Evolutionary conservation across 2,797 vertebrate genomes (phyloP), one percentile per base, ranked within the genome.

Genomic region (Myripristis jacobus): DNA sequence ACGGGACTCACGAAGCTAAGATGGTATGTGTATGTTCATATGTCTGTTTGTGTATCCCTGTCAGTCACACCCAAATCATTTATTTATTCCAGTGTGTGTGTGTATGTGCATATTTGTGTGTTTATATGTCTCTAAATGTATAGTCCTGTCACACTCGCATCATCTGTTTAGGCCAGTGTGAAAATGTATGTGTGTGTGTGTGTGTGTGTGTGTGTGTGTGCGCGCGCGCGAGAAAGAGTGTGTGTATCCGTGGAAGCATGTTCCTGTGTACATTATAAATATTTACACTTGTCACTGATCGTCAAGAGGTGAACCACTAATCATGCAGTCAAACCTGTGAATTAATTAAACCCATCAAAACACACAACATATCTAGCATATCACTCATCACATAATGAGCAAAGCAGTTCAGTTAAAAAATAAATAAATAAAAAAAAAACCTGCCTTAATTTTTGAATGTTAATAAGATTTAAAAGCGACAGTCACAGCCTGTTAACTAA

Each of bases 401-500:
- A 12, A 47, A 29, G n/a, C 13, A 5, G 15, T 5, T 13, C 4
- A 36, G 51, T 41, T 0, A 36, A 74, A 70, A 6, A n/a, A 61
- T n/a, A n/a, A n/a, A n/a, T n/a, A 68, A 43, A 7, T 27, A 8
- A 29, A 29, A 48, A 15, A 18, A 8, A 56, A 3, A 69, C 57
- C 4, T 41, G n/a, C n/a, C n/a, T n/a, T n/a, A n/a, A n/a, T n/a
- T 59, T 58, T 21, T 24, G 55, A 8, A n/a, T 34, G n/a, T 55
- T 29, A 55, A 4, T 22, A 31, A 7, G 29, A 31, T 7, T 55
- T 21, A 31, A 8, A 15, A 73, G 44, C 22, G 1, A 1, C 36
- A 65, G 43, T 31, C 21, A 75, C 10, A 43, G 13, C 36, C 2
- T 2, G 44, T n/a, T 67, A 41, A 73, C 48, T 70, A 77, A 77